These are phyloP conservation scores for Drosophila kikkawai DNA, from an alignment of 1,140 invertebrate genomes.

Conservation along the genomic window DNA sequence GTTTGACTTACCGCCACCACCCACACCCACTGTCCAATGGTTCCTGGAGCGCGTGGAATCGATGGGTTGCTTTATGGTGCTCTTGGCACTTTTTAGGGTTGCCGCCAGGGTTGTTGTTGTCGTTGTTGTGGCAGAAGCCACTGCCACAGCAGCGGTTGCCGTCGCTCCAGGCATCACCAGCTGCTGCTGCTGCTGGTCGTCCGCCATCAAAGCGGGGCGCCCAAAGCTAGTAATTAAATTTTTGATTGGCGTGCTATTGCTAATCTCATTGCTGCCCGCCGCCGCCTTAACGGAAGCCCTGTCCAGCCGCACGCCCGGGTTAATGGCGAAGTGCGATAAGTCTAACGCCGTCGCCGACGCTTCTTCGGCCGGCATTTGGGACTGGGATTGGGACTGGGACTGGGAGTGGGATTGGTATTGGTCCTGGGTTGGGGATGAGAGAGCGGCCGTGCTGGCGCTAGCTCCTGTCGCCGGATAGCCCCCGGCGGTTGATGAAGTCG, in stretches of 20 bases:
- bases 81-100: constrained; percentile 55
- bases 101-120: constrained; percentile 12
- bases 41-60: constrained; percentile 59
- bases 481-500: constrained; percentile 38
- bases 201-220: constrained; percentile 12
- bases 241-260: constrained; percentile 42
- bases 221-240: constrained; percentile 34
- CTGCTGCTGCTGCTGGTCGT: constrained; percentile 21
- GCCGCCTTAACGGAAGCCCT: constrained; percentile 4
- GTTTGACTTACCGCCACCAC: constrained; percentile 18
- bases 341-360: background rate
- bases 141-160: constrained; percentile 5
- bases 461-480: constrained; percentile 16
- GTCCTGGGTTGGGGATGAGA: constrained; percentile 10
- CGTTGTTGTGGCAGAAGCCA: constrained; percentile 5
- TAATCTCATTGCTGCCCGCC: constrained; percentile 31
- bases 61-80: constrained; percentile 59
- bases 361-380: constrained; percentile 33
- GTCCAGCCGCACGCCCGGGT: constrained; percentile 3
- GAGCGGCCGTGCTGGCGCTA: constrained; percentile 3
- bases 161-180: background rate
- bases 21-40: constrained; percentile 52
- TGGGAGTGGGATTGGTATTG: constrained; percentile 4
- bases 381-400: background rate
- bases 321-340: constrained; percentile 19